phyloP scores from a whole-genome alignment of 2,888 invertebrate species.

The Rhaphigaster nebulosa region DNA sequence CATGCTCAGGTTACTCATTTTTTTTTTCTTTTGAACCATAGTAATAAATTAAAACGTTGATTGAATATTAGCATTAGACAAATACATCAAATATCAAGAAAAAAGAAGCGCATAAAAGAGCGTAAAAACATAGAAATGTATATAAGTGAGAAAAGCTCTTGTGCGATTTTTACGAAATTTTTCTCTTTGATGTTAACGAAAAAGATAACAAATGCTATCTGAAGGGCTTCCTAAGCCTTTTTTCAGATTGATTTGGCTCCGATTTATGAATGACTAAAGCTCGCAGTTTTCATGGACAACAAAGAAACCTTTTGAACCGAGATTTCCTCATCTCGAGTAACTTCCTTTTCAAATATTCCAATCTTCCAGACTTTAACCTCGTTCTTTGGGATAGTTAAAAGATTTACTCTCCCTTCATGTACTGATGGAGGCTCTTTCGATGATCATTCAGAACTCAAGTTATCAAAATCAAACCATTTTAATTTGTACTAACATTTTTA shows the following conservation, averaged over 20 bases:
- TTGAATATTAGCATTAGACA: too few species aligned
- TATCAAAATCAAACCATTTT: not conserved
- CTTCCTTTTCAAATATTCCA: slow-evolving; percentile 1
- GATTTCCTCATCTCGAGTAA: not conserved
- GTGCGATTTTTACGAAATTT: not conserved
- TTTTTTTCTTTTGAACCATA: too few species aligned
- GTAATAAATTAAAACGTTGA: too few species aligned
- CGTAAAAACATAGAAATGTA: not conserved
- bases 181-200: not conserved
- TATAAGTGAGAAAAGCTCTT: not conserved
- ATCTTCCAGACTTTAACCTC: not conserved
- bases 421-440: not conserved
- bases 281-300: not conserved
- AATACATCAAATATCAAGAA: too few species aligned
- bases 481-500: not conserved
- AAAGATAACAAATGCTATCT: not conserved
- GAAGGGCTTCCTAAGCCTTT: not conserved
- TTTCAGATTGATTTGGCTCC: not conserved
- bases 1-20: too few species aligned
- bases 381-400: not conserved
- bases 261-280: not conserved
- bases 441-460: not conserved
- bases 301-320: not conserved
- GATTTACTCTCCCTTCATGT: not conserved
- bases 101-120: too few species aligned